These are phyloP conservation scores for Erythrocercus mccallii DNA, from an alignment of 2,113 vertebrate genomes.

Conservation along the genomic window DNA sequence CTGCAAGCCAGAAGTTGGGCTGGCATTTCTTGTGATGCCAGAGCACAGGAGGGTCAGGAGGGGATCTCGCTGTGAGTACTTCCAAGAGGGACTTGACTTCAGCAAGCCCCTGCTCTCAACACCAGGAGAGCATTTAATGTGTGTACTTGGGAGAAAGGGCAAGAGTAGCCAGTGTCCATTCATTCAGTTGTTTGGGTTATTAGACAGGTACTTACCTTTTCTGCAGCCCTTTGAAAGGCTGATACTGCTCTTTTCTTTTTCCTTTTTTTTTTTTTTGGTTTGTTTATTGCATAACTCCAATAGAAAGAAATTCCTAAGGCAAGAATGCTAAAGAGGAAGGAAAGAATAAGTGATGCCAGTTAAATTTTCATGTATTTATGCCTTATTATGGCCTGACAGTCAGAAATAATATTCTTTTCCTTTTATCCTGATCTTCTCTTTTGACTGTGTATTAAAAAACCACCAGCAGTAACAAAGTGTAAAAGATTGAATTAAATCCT, in stretches of 20 bases:
- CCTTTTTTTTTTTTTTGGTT: background rate
- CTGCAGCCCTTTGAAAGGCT: background rate
- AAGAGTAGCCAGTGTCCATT: background rate
- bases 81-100: background rate
- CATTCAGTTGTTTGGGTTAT: background rate
- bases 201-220: background rate
- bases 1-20: background rate
- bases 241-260: background rate
- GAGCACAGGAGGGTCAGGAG: background rate
- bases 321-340: conserved; percentile 44
- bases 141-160: background rate
- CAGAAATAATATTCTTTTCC: conserved; percentile 61
- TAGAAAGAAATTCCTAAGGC: conserved; percentile 53
- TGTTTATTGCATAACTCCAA: conserved; percentile 60
- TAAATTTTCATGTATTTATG: conserved; percentile 59
- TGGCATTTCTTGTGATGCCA: background rate
- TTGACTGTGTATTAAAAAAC: conserved; percentile 60
- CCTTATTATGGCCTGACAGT: conserved; percentile 60
- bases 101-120: background rate
- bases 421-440: conserved; percentile 66
- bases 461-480: conserved; percentile 46
- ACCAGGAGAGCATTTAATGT: background rate
- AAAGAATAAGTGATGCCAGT: conserved; percentile 54
- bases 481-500: conserved; percentile 61
- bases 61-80: background rate